phyloP scores from a whole-genome alignment of 1,140 invertebrate species.

The Yoshiicerus persimilis region DNA sequence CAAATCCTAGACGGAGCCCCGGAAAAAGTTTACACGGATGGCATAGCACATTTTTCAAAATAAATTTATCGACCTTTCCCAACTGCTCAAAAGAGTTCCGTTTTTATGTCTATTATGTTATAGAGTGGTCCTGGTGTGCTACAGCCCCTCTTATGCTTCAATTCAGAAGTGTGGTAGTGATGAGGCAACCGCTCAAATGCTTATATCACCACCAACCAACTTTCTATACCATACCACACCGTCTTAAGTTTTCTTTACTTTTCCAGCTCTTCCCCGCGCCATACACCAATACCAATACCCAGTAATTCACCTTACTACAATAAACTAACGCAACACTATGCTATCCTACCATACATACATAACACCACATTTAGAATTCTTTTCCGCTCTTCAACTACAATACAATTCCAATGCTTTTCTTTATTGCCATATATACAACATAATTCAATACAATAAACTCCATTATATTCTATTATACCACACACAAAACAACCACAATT shows the following conservation, averaged over 20 bases:
- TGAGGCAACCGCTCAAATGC: not conserved
- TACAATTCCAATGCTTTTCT: not conserved
- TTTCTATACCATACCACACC: not conserved
- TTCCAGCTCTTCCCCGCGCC: not conserved
- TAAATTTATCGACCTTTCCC: constrained; percentile 33
- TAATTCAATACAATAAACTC: not conserved
- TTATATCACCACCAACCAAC: not conserved
- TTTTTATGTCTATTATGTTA: constrained; percentile 5
- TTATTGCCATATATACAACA: not conserved
- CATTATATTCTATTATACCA: not conserved
- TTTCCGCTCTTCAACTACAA: not conserved
- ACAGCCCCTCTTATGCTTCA: not conserved
- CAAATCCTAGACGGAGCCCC: constrained; percentile 8
- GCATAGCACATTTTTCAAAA: constrained; percentile 32
- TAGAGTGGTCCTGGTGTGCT: not conserved
- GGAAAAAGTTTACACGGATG: constrained; percentile 30
- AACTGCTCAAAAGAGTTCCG: constrained; percentile 16
- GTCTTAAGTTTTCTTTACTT: not conserved
- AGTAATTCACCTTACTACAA: too few species aligned
- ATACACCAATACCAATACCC: too few species aligned
- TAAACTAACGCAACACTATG: too few species aligned
- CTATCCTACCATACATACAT: too few species aligned
- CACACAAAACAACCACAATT: not conserved
- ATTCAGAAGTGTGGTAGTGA: not conserved
- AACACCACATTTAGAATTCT: not conserved